Evolutionary conservation across 2,113 vertebrate species (phyloP), one percentile per base, ranked within the genome.

Genomic region (Phrynocephalus versicolor): DNA sequence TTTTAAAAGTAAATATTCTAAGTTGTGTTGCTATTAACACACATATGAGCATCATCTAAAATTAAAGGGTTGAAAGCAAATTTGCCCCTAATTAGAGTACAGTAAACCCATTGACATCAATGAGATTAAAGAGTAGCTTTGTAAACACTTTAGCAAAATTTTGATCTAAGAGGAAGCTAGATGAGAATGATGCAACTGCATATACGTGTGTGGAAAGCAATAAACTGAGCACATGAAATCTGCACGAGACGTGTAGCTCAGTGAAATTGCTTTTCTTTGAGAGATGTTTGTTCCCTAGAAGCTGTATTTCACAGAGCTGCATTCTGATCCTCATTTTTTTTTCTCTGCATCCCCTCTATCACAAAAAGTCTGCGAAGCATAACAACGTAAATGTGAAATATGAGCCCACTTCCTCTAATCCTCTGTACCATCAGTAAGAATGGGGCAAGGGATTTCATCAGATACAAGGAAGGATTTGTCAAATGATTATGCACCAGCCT

Each of bases 401-500:
- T 0, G 0, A 3, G 9, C 51, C 45, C 7, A 82, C 0, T 64
- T 51, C 64, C 7, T 80, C 9, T 30, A 67, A 15, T 84, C 41
- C 2, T 45, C 67, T 55, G 70, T 3, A 89, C 73, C 33, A 16
- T 84, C 57, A 72, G 19, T 33, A 87, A 64, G 18, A 87, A 9
- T 41, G 1, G 71, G 21, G 39, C 79, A 60, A 77, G n/a, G 18
- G 3, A 39, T 10, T 30, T 74, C 30, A 83, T 3, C 23, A 81
- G 39, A 62, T 62, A n/a, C 37, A 84, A 78, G 45, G 19, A 33
- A 69, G 6, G 85, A 70, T 85, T 86, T 71, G 14, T 33, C 41
- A 55, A 23, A 57, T 69, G 72, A 70, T 72, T 72, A 57, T 12
- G 81, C 19, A n/a, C 60, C 18, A 86, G 62, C n/a, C 12, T 76